Evolutionary conservation across 2,797 vertebrate genomes (phyloP), one percentile per base, ranked within the genome.

Genomic region (Luscinia luscinia): DNA sequence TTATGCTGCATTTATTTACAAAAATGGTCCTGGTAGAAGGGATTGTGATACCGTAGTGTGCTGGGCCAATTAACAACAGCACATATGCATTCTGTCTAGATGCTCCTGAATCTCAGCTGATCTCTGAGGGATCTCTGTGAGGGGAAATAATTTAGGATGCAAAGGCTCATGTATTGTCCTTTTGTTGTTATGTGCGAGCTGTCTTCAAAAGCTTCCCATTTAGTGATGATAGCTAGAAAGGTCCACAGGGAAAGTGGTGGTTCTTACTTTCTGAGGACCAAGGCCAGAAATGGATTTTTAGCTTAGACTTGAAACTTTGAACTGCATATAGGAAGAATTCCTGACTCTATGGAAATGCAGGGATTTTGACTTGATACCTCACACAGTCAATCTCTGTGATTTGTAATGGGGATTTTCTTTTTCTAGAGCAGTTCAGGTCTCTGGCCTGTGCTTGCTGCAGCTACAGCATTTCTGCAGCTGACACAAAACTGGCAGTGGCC

Each of bases 211-310:
- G 13, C 12, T 78, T 93, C 54, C 32, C 6, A 2, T 61, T 70
- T 57, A 38, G 38, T 74, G 32, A 32, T 82, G n/a, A 9, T 24
- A 61, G 34, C 43, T 78, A 36, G 76, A 30, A 36, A 54, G 11
- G 54, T 68, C 79, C 54, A 11, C 23, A 36, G 77, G 38, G 85
- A 84, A 90, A 59, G 38, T 0, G 4, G 10, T 2, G 1, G 34
- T 77, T 82, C 49, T n/a, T 36, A 6, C 34, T 80, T 87, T 75
- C 74, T 62, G 36, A 69, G 46, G 45, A 76, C 28, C 6, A 18
- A 67, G 49, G 55, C 70, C 75, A 87, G 63, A 89, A 90, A 89
- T 48, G 13, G 66, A 75, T 73, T 90, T 91, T 84, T 80, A 36
- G 9, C 45, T 93, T 84, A 40, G 78, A 63, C 20, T 22, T 48